These are phyloP conservation scores for Lepeophtheirus salmonis DNA, from an alignment of 1,140 invertebrate species.

Conservation along the genomic window DNA sequence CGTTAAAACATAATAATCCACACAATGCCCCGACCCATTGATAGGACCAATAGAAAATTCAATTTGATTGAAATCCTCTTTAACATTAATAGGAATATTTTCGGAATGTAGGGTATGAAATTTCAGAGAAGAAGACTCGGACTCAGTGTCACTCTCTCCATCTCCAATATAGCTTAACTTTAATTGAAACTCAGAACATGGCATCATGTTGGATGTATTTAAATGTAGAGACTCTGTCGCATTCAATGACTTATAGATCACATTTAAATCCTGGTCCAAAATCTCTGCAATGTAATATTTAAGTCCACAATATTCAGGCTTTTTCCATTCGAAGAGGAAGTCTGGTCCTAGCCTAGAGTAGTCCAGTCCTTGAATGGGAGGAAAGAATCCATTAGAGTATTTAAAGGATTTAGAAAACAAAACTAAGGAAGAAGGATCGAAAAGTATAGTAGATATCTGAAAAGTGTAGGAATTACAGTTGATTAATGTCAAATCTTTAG, in stretches of 20 bases:
- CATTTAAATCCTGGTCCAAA: neutral
- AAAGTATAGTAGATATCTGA: no score
- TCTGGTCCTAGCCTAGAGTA: neutral
- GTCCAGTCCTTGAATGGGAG: neutral
- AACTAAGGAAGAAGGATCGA: no score
- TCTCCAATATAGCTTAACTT: neutral
- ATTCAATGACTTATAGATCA: no score
- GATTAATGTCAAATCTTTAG: neutral
- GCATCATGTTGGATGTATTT: neutral
- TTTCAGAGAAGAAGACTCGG: neutral
- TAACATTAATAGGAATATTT: neutral
- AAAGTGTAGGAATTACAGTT: neutral
- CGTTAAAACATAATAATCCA: neutral
- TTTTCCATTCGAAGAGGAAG: neutral
- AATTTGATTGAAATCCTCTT: neutral
- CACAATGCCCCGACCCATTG: neutral
- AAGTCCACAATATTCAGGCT: neutral
- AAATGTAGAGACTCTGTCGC: no score
- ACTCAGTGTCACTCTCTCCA: neutral
- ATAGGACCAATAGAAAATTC: neutral
- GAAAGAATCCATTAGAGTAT: neutral
- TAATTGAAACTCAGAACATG: neutral
- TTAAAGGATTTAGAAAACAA: neutral
- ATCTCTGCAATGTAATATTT: neutral
- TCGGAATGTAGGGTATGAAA: neutral